Conservation (phyloP, 2,888 invertebrate species). For the Allygus modestus region DNA sequence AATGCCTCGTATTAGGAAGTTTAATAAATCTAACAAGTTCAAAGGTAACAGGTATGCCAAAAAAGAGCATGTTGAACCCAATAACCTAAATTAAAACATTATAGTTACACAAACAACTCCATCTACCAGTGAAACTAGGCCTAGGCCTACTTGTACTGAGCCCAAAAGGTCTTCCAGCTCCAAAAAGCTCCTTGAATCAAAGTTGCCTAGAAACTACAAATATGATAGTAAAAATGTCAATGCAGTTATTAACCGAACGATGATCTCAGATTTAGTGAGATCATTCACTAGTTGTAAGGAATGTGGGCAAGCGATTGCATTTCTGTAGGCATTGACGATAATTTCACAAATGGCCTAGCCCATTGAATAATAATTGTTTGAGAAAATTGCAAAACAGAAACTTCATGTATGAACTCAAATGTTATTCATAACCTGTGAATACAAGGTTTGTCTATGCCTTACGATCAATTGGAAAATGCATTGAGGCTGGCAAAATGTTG, state of each 20-base stretch:
- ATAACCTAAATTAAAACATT: background rate
- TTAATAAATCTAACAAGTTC: background rate
- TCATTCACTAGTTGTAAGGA: no score
- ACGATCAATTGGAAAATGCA: background rate
- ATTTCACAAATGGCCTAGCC: constrained; percentile 19
- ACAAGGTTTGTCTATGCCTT: background rate
- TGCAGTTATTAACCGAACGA: no score
- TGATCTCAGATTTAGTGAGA: no score
- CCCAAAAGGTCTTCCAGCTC: background rate
- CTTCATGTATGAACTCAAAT: no score
- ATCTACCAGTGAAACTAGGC: background rate
- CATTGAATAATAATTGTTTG: no score
- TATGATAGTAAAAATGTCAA: background rate
- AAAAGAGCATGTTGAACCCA: no score
- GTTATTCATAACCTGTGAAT: background rate
- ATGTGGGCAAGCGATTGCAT: no score
- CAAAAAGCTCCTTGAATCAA: background rate
- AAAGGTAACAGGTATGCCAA: background rate
- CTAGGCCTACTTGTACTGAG: constrained; percentile 2
- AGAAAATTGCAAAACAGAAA: no score
- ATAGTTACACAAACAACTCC: background rate
- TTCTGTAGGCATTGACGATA: background rate
- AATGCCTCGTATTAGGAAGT: background rate
- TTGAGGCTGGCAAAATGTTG: background rate
- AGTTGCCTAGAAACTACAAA: background rate